Evolutionary conservation across 2,113 vertebrate genomes (phyloP).

Genomic region (crab-eating macaque (Macaca fascicularis)): T2T-MFA8v1.1 NC_088385.1:105653001-105653500

Average conservation of each 20-base stretch:
- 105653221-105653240: neutral
- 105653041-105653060: neutral
- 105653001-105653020: neutral
- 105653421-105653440: neutral
- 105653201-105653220: neutral
- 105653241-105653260: neutral
- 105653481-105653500: neutral
- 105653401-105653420: neutral
- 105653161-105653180: neutral
- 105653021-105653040: slow-evolving; percentile 12
- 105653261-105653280: neutral
- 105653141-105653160: neutral
- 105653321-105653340: neutral
- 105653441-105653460: neutral
- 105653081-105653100: neutral
- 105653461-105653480: neutral
- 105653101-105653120: neutral
- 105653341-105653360: neutral
- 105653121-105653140: neutral
- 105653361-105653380: neutral
- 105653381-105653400: neutral
- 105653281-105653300: neutral
- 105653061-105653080: neutral
- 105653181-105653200: neutral
- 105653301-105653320: neutral